A percentile compares a stretch with the other conserved stretches of the same genome.
Evolutionary conservation across 1,140 invertebrate genomes (phyloP).

Genomic region (Andrena cerasifolii): DNA sequence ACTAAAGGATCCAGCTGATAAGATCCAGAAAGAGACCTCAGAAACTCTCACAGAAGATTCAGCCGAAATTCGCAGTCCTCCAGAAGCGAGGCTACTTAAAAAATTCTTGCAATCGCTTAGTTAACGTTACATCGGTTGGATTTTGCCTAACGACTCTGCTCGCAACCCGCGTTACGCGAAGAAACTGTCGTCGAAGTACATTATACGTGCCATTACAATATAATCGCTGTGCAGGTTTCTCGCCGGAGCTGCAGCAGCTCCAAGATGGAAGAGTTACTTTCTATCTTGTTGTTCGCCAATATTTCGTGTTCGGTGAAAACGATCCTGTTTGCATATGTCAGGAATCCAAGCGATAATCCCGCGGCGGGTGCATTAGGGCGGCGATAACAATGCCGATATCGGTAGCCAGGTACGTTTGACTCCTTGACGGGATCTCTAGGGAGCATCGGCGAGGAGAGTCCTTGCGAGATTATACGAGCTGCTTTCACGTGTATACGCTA

Average conservation of each 20-base stretch:
- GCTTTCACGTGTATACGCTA: constrained; percentile 70
- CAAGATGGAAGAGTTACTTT: constrained; percentile 15
- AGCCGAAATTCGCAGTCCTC: too few species aligned
- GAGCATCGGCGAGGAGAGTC: constrained; percentile 38
- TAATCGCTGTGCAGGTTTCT: too few species aligned
- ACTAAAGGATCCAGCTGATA: too few species aligned
- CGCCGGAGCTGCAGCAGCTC: not conserved
- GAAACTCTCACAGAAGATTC: too few species aligned
- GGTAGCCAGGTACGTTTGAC: not conserved
- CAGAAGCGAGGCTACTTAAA: too few species aligned
- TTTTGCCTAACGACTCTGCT: too few species aligned
- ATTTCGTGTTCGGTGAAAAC: not conserved
- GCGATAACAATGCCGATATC: constrained; percentile 29
- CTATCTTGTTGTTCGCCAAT: not conserved
- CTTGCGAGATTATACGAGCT: constrained; percentile 52
- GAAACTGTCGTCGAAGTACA: too few species aligned
- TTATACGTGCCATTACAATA: too few species aligned
- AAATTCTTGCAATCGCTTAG: too few species aligned
- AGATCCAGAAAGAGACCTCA: too few species aligned
- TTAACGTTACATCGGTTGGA: too few species aligned
- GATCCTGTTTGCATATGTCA: not conserved
- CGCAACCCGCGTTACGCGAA: too few species aligned
- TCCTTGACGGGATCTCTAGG: constrained; percentile 17
- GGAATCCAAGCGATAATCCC: constrained; percentile 6
- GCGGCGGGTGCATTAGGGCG: constrained; percentile 1